phyloP scores from a whole-genome alignment of 92 coral and sea anemone genomes.

The Scolanthus callimorphus region DNA sequence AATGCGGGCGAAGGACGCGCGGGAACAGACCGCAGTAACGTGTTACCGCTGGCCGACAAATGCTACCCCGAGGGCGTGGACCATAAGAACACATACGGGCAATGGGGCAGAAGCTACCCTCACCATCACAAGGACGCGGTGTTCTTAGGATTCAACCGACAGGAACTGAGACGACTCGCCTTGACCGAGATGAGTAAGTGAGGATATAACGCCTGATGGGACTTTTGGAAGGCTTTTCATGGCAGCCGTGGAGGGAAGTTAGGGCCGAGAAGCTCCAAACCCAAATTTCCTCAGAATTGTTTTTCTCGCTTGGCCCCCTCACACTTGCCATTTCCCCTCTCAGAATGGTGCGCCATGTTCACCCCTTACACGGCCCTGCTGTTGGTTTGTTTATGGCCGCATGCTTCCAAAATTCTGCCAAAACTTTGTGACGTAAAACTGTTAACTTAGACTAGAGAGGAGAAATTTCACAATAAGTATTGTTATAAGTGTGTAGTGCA shows the following conservation, averaged over 20 bases:
- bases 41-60: constrained; percentile 23
- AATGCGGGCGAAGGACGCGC: constrained; percentile 31
- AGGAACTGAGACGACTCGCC: constrained; percentile 25
- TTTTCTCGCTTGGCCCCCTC: not conserved
- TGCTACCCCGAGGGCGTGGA: constrained; percentile 7
- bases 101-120: constrained; percentile 38
- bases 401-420: no score
- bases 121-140: constrained; percentile 8
- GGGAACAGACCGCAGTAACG: constrained; percentile 38
- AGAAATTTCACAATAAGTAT: no score
- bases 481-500: no score
- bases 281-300: not conserved
- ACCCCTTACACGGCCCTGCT: no score
- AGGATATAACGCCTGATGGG: not conserved
- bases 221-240: not conserved
- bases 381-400: no score
- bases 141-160: constrained; percentile 20
- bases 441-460: no score
- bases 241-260: not conserved
- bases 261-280: not conserved
- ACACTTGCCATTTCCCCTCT: not conserved
- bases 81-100: constrained; percentile 8
- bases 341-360: no score
- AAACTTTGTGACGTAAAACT: no score
- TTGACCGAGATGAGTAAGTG: constrained; percentile 12